Evolutionary conservation across 2,888 invertebrate species (phyloP).

Genomic region (Ormyrus pomaceus): DNA sequence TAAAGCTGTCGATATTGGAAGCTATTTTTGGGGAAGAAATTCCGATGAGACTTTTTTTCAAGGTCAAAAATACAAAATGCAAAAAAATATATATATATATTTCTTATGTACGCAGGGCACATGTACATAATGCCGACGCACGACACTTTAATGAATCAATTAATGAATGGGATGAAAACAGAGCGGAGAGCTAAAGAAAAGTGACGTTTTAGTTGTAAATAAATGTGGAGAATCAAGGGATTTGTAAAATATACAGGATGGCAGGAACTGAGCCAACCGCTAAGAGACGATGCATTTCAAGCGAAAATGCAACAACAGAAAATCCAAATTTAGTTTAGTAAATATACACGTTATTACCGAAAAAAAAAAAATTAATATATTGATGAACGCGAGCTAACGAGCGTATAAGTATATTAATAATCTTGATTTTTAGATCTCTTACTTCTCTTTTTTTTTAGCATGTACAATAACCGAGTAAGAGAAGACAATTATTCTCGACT

Average conservation of each 20-base stretch:
- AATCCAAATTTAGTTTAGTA: conserved; percentile 54
- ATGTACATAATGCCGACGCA: conserved; percentile 64
- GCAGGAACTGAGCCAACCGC: conserved; percentile 26
- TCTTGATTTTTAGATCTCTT: conserved; percentile 47
- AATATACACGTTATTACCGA: conserved; percentile 51
- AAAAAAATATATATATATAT: conserved; percentile 64
- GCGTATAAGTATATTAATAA: conserved; percentile 47
- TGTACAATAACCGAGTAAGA: conserved; percentile 49
- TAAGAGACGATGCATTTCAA: conserved; percentile 42
- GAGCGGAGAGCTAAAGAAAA: conserved; percentile 32
- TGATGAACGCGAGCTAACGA: conserved; percentile 47
- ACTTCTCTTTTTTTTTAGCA: conserved; percentile 51
- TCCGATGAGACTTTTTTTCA: conserved; percentile 51
- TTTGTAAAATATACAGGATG: conserved; percentile 45
- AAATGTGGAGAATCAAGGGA: conserved; percentile 14
- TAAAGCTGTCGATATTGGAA: conserved; percentile 60
- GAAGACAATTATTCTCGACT: conserved; percentile 46
- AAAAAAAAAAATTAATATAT: conserved; percentile 51
- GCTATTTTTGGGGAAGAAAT: conserved; percentile 63
- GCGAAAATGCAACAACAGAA: conserved; percentile 42
- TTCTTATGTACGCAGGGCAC: conserved; percentile 67
- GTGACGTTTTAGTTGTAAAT: conserved; percentile 52
- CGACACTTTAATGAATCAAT: conserved; percentile 43
- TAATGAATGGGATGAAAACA: conserved; percentile 46
- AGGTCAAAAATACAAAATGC: conserved; percentile 63